These are phyloP conservation scores for Antheraea pernyi DNA, from an alignment of 1,140 invertebrate species.

Conservation along the genomic window DNA sequence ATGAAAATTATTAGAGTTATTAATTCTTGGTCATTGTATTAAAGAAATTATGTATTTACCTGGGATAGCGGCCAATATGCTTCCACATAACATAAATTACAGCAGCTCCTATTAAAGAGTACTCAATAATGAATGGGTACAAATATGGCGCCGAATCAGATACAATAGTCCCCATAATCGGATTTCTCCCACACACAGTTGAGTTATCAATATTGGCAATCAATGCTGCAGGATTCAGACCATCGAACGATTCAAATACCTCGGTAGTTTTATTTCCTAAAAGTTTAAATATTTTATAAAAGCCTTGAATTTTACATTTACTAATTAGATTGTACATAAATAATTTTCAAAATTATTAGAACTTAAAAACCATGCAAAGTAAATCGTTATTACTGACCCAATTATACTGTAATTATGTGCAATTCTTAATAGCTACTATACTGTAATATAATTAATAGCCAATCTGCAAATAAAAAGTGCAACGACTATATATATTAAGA, in stretches of 20 bases:
- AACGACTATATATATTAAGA: conserved; percentile 52
- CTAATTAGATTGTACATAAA: background rate
- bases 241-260: conserved; percentile 81
- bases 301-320: background rate
- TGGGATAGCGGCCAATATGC: conserved; percentile 92
- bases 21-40: no score
- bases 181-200: conserved; percentile 86
- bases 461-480: conserved; percentile 66
- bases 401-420: conserved; percentile 15
- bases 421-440: conserved; percentile 10
- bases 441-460: conserved; percentile 25
- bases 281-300: conserved; percentile 23
- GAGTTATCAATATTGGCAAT: conserved; percentile 80
- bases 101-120: conserved; percentile 97
- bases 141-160: conserved; percentile 95
- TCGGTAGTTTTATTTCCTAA: conserved; percentile 78
- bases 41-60: conserved; percentile 60
- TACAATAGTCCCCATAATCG: conserved; percentile 96
- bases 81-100: conserved; percentile 99
- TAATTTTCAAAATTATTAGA: background rate
- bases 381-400: background rate
- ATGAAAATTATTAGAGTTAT: background rate
- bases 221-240: conserved; percentile 81
- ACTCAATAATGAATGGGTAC: conserved; percentile 98
- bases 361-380: conserved; percentile 8